Base-by-base conservation (phyloP, 2,113 vertebrate species). In the Morone chrysops region DNA sequence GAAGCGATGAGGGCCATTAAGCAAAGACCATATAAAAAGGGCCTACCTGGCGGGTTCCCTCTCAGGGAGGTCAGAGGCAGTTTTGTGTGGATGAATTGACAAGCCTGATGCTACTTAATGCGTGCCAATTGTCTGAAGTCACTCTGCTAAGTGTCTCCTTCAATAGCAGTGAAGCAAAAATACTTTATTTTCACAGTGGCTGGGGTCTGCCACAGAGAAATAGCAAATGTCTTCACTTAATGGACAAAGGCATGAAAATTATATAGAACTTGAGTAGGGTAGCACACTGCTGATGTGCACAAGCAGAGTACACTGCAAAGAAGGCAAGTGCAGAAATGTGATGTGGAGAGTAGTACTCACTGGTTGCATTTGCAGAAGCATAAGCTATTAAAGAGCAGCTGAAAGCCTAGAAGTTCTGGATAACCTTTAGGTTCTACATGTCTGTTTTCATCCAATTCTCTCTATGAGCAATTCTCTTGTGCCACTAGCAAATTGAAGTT, bases 1-100 rank as follows among this genome's bases (percentile, higher is more conserved):
- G 48, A 76, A 78, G 78, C 60, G 81, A 89, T 68, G 70, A 92
- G 90, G 82, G 83, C 92, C 87, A 89, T 93, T 92, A 79, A 77
- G 82, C 72, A 40, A 75, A 71, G 67, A 56, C 78, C 59, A 13
- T 62, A 74, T 79, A 83, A 91, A 89, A 88, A 88, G 74, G 76
- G 80, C 78, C 66, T 86, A 90, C 89, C 81, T 87, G 84, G 70
- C 25, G 31, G 56, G 71, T 51, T 85, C 47, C 72, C 87, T 88
- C 85, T 85, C 25, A 77, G 63, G 59, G 82, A 78, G 75, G 73
- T 83, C 78, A 88, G 87, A 22, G 71, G 63, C 75, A 60, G 78
- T 59, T 51, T 62, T 75, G 79, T 82, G 66, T 84, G 84, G 83
- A 79, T 78, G 79, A 87, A 81, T 75, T 80, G 78, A 90, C 73